Evolutionary conservation across 2,113 vertebrate species (phyloP).

Genomic region (Upupa epops): DNA sequence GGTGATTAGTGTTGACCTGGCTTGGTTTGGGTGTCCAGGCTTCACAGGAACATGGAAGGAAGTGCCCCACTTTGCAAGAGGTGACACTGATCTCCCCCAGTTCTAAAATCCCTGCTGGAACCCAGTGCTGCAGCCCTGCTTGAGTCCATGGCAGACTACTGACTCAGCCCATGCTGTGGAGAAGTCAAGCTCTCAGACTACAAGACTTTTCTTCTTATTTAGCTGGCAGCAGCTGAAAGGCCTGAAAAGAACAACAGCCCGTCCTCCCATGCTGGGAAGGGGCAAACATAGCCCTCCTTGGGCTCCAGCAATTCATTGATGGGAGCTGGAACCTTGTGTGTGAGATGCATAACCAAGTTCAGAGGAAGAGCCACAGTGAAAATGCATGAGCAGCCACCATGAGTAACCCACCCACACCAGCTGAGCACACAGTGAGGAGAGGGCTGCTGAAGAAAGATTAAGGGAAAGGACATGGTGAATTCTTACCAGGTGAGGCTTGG

Average conservation of each 20-base stretch:
- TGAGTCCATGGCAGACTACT: background rate
- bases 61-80: background rate
- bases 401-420: background rate
- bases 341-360: background rate
- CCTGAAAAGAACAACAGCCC: background rate
- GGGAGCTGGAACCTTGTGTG: background rate
- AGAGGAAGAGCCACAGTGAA: background rate
- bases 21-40: background rate
- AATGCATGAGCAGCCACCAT: background rate
- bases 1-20: accelerated
- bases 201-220: background rate
- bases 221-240: background rate
- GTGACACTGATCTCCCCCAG: background rate
- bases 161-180: accelerated
- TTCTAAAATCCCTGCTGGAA: background rate
- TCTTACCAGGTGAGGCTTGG: background rate
- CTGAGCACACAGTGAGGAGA: background rate
- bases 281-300: background rate
- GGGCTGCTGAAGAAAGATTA: background rate
- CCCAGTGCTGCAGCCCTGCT: background rate
- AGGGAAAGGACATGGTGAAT: background rate
- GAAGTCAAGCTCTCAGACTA: background rate
- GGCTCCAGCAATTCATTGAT: accelerated
- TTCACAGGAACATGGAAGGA: background rate
- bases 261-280: background rate